A percentile compares a stretch with the other conserved stretches of the same genome.
phyloP scores from a whole-genome alignment of 2,888 invertebrate species.

The Petrolisthes manimaculis region DNA sequence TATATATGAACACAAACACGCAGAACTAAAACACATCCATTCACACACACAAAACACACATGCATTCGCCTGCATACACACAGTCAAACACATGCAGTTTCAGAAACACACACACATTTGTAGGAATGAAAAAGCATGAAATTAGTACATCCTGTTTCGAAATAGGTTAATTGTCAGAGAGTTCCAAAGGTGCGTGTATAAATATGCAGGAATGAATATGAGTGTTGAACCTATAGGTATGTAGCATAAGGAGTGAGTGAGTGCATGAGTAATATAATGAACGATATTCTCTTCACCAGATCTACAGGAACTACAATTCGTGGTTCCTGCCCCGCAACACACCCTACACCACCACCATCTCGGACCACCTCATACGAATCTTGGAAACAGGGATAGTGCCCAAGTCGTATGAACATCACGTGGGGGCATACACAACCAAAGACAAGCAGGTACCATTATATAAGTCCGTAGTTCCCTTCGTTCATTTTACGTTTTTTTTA shows the following conservation, averaged over 20 bases:
- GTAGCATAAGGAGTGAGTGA: background rate
- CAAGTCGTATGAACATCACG: background rate
- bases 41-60: too few species aligned
- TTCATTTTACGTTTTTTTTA: background rate
- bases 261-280: background rate
- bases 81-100: too few species aligned
- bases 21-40: too few species aligned
- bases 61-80: too few species aligned
- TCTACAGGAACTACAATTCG: too few species aligned
- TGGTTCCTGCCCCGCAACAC: background rate
- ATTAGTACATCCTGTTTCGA: too few species aligned
- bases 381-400: background rate
- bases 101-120: too few species aligned
- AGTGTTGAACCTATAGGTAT: background rate
- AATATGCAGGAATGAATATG: too few species aligned
- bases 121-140: too few species aligned
- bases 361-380: background rate
- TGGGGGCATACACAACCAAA: background rate
- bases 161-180: too few species aligned
- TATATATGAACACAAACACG: too few species aligned
- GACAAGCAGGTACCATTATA: background rate
- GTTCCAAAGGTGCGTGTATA: too few species aligned
- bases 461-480: background rate
- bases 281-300: background rate
- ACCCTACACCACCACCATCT: background rate